Evolutionary conservation across 1,140 invertebrate genomes (phyloP).

Genomic region (Vanessa tameamea): DNA sequence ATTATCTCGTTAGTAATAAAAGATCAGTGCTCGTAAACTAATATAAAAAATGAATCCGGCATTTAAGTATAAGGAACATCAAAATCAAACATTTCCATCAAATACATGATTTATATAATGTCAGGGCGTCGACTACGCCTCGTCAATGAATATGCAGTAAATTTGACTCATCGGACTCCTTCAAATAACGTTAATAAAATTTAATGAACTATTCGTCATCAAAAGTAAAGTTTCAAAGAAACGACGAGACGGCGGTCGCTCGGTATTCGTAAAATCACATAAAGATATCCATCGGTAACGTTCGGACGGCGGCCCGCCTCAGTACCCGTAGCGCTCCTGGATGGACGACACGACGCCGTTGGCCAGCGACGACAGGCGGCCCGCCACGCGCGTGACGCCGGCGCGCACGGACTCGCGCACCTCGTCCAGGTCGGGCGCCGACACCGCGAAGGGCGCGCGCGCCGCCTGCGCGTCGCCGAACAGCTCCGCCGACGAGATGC

Average conservation of each 20-base stretch:
- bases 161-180: no score
- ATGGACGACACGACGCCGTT: constrained; percentile 96
- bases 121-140: no score
- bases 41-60: no score
- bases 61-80: no score
- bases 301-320: constrained; percentile 32
- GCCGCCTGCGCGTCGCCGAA: constrained; percentile 84
- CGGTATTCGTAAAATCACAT: no score
- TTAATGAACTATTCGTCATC: no score
- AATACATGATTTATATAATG: no score
- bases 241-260: no score
- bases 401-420: constrained; percentile 95
- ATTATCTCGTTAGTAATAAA: not conserved
- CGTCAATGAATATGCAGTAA: no score
- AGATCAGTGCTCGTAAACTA: not conserved
- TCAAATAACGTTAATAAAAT: no score
- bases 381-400: constrained; percentile 98
- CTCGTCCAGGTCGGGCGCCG: constrained; percentile 92
- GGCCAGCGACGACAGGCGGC: constrained; percentile 94
- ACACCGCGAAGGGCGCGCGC: constrained; percentile 55
- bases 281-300: not conserved
- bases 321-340: constrained; percentile 87
- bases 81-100: no score
- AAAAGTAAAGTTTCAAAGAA: no score
- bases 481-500: constrained; percentile 97